These are phyloP conservation scores for Perizoma flavofasciatum DNA, from an alignment of 2,888 invertebrate genomes.

Conservation along the genomic window DNA sequence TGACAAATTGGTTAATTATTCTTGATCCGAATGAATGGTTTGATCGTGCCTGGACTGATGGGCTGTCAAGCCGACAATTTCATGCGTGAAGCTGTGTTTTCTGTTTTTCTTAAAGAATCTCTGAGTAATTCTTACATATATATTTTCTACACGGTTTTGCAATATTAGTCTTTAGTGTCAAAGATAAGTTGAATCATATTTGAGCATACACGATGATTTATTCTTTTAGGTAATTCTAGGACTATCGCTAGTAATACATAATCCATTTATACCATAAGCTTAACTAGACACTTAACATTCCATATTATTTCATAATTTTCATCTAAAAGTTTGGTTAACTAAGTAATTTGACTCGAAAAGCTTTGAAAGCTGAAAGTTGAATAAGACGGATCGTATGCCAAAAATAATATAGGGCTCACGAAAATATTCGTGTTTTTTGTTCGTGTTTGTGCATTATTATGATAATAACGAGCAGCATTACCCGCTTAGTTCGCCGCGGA, in stretches of 20 bases:
- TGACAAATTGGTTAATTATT: slow-evolving; percentile 83
- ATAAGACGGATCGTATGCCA: slow-evolving; percentile 42
- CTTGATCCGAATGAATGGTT: slow-evolving; percentile 77
- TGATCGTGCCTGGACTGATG: slow-evolving; percentile 68
- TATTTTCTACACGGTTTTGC: not conserved
- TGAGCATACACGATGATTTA: no score
- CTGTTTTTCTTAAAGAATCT: slow-evolving; percentile 27
- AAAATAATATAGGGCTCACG: slow-evolving; percentile 54
- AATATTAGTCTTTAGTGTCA: no score
- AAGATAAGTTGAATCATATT: no score
- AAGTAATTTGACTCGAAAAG: slow-evolving; percentile 19
- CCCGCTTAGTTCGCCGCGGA: slow-evolving; percentile 68
- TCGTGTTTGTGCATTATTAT: slow-evolving; percentile 68
- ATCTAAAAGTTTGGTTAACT: no score
- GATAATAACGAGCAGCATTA: slow-evolving; percentile 74
- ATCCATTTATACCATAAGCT: no score
- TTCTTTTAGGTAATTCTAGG: no score
- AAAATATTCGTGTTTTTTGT: slow-evolving; percentile 52
- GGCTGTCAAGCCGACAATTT: slow-evolving; percentile 59
- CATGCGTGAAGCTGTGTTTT: slow-evolving; percentile 53
- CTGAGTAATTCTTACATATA: not conserved
- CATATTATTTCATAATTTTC: no score
- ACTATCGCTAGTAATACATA: no score
- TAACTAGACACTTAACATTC: no score
- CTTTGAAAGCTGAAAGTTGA: slow-evolving; percentile 21